phyloP scores from a whole-genome alignment of 1,140 invertebrate genomes.

The Amyelois transitella region DNA sequence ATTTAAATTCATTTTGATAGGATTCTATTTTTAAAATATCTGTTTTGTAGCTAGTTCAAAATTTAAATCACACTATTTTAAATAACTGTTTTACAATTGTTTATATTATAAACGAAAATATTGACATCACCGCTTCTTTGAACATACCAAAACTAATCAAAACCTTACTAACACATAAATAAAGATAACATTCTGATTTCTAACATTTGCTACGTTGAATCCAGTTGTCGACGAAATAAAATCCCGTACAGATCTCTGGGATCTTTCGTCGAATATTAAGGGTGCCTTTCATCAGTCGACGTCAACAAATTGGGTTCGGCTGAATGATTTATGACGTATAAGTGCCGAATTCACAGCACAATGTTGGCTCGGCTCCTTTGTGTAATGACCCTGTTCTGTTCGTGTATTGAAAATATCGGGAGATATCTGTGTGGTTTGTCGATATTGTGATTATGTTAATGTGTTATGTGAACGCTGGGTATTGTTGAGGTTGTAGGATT shows the following conservation, averaged over 20 bases:
- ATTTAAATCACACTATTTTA: no score
- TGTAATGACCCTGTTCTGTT: conserved; percentile 13
- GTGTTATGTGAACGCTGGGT: background rate
- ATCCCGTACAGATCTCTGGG: conserved; percentile 12
- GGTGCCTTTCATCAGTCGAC: conserved; percentile 29
- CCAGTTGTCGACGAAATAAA: conserved; percentile 14
- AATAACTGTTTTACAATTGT: no score
- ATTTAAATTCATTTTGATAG: no score
- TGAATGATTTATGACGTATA: conserved; percentile 34
- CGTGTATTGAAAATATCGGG: conserved; percentile 10
- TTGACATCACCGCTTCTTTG: no score
- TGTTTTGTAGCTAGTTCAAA: no score
- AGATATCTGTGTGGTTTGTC: background rate
- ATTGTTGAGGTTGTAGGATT: no score
- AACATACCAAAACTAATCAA: no score
- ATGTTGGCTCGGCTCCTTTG: conserved; percentile 10
- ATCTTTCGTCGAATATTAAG: conserved; percentile 19
- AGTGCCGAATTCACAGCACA: conserved; percentile 11
- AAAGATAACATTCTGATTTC: background rate
- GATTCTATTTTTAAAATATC: no score
- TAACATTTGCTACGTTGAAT: background rate
- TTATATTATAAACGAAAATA: no score
- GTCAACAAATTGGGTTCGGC: conserved; percentile 29
- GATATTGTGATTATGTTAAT: background rate
- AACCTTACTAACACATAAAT: no score